Evolutionary conservation across 2,888 invertebrate genomes (phyloP), one percentile per base, ranked within the genome.

Genomic region (Platycnemis pennipes): DNA sequence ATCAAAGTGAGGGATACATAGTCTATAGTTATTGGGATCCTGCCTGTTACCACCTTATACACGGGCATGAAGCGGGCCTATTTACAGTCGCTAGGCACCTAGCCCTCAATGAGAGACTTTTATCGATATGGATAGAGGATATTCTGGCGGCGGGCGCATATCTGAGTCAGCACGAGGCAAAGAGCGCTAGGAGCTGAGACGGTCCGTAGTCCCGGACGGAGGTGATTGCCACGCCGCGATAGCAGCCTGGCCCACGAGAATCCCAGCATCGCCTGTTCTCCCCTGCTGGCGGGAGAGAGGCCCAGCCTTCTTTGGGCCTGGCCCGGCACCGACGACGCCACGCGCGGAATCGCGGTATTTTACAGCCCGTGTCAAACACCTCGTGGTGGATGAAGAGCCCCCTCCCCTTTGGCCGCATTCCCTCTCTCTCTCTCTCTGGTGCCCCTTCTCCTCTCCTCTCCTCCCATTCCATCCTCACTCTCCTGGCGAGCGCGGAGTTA

Each of bases 311-410:
- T 69, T 31, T 13, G n/a, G 31, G 3, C 37, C 26, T n/a, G 19
- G 31, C 37, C 16, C 0, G 11, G 31, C 91, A 69, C 63, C 63
- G 37, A n/a, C 56, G 26, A 31, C 63, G 44, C 16, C 22, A 31
- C 69, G 45, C 26, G 77, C 13, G 77, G 77, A 77, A 77, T 77
- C n/a, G 44, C 44, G 56, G 63, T 91, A 56, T 91, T 91, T 91
- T 91, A 91, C 91, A 91, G 91, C 91, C 63, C 42, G 63, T 91
- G 91, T 91, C 91, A 63, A 63, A 91, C 91, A 91, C 91, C 63
- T 91, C 69, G 91, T 69, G 88, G 88, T 19, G 44, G 91, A 63
- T 11, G 44, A n/a, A 49, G 42, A 19, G 44, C 42, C 19, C 26
- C 31, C 56, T 88, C 45, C 37, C 45, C 42, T 26, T 45, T 45